These are phyloP conservation scores for Paradoxurus hermaphroditus DNA, from an alignment of 2,113 vertebrate genomes.

Conservation along the genomic window DNA sequence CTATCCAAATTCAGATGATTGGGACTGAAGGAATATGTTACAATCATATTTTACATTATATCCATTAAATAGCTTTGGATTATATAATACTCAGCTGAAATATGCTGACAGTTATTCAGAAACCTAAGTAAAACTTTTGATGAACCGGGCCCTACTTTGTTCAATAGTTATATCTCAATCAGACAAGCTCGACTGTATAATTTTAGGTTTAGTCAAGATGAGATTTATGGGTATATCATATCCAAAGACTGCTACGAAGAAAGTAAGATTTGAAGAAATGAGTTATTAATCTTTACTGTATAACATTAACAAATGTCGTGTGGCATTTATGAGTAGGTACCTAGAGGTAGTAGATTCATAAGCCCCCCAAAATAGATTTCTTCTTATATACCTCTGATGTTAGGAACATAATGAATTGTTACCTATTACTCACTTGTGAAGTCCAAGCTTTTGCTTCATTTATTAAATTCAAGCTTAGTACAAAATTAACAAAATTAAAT, in stretches of 20 bases:
- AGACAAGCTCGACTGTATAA: conserved; percentile 71
- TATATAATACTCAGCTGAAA: conserved; percentile 68
- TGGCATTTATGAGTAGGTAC: conserved; percentile 70
- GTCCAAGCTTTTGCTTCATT: conserved; percentile 63
- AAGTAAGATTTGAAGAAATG: conserved; percentile 70
- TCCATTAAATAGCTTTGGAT: conserved; percentile 66
- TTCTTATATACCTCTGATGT: conserved; percentile 60
- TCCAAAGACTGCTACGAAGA: conserved; percentile 64
- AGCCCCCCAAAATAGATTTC: conserved; percentile 73
- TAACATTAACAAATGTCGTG: conserved; percentile 74
- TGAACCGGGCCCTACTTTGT: conserved; percentile 64
- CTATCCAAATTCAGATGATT: conserved; percentile 64
- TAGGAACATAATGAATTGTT: conserved; percentile 72
- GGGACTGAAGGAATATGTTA: conserved; percentile 60
- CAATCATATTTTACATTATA: conserved; percentile 68
- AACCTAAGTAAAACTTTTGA: conserved; percentile 76
- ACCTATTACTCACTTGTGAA: conserved; percentile 74
- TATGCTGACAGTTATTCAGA: conserved; percentile 70
- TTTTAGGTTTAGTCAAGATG: conserved; percentile 74
- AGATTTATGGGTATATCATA: conserved; percentile 75
- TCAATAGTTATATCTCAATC: conserved; percentile 75
- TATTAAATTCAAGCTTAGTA: conserved; percentile 61
- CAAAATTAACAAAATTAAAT: conserved; percentile 51
- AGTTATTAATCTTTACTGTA: conserved; percentile 76
- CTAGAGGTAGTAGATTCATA: conserved; percentile 70